Evolutionary conservation across 2,113 vertebrate genomes (phyloP), one percentile per base, ranked within the genome.

Genomic region (Leptobrachium ailaonicum): DNA sequence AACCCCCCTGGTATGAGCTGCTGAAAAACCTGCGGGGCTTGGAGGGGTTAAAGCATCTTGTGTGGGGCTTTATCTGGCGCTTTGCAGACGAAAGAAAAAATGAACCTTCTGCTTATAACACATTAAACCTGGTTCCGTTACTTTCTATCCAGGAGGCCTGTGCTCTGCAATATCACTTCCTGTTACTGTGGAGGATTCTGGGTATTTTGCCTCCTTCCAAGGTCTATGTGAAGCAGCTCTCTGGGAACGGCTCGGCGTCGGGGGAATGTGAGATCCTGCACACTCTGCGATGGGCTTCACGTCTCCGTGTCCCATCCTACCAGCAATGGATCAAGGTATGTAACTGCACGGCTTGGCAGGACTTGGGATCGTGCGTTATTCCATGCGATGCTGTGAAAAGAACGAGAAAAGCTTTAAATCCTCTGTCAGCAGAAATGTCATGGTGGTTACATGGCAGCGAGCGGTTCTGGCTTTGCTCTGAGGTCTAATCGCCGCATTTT

Each of bases 141-240:
- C 8, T 50, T 50, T 50, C 47, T 50, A 5, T 50, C 13, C 11
- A 99, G 98, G 98, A 99, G 92, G 98, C 98, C 66, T 99, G 98
- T 86, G 97, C 97, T 7, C 93, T 99, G 77, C 98, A 99, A 67
- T 99, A 99, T 90, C 97, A 96, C 82, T 99, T 99, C 86, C 82
- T 99, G 86, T 93, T 98, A 44, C 90, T 99, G 43, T 99, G 98
- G 98, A 91, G 96, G 72, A 96, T 99, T 71, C 87, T 99, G 32
- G 97, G 98, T 0, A 94, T 97, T 79, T 88, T 99, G 66, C 98
- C 98, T 32, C 97, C 97, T 0, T 98, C 97, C 8, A 96, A 96
- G 83, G 92, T 79, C 73, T 99, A 96, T 85, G 88, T 99, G 84
- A 97, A 98, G 82, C 96, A 97, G 67, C 84, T 99, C 82, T 96